These are phyloP conservation scores for Eupithecia pulchellata DNA, from an alignment of 2,888 invertebrate species.

Conservation along the genomic window DNA sequence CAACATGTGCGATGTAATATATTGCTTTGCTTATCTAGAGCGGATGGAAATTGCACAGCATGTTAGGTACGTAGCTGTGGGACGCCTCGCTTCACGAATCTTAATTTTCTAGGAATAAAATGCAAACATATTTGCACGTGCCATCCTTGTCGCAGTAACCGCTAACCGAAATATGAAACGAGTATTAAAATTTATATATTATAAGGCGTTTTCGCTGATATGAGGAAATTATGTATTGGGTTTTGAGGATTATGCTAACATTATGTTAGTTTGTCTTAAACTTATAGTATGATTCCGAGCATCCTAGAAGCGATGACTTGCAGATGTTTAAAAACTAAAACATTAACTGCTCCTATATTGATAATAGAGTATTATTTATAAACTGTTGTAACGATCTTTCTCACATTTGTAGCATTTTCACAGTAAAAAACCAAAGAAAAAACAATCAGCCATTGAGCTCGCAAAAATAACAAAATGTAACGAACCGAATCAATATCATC, in stretches of 20 bases:
- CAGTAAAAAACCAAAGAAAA: conserved; percentile 9
- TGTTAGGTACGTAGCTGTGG: conserved; percentile 44
- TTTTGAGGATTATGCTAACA: background rate
- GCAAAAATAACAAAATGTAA: conserved; percentile 28
- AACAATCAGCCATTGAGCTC: conserved; percentile 20
- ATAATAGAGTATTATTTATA: background rate
- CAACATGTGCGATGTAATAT: conserved; percentile 65
- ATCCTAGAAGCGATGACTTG: background rate
- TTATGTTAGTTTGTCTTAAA: background rate
- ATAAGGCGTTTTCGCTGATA: conserved; percentile 18
- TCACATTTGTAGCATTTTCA: background rate
- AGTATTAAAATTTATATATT: conserved; percentile 28
- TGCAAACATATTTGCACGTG: conserved; percentile 59
- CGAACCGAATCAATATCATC: conserved; percentile 29
- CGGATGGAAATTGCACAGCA: conserved; percentile 65
- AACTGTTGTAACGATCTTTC: background rate
- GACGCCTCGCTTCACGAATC: conserved; percentile 56
- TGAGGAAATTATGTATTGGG: conserved; percentile 10
- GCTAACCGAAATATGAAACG: conserved; percentile 26
- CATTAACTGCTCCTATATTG: too few relatives aligned
- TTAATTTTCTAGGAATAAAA: conserved; percentile 72
- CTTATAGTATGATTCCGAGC: background rate
- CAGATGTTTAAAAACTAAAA: background rate
- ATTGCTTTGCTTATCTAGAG: conserved; percentile 67
- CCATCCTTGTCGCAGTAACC: conserved; percentile 31